phyloP scores from a whole-genome alignment of 2,888 invertebrate genomes.

The Drosophila ezoana region DNA sequence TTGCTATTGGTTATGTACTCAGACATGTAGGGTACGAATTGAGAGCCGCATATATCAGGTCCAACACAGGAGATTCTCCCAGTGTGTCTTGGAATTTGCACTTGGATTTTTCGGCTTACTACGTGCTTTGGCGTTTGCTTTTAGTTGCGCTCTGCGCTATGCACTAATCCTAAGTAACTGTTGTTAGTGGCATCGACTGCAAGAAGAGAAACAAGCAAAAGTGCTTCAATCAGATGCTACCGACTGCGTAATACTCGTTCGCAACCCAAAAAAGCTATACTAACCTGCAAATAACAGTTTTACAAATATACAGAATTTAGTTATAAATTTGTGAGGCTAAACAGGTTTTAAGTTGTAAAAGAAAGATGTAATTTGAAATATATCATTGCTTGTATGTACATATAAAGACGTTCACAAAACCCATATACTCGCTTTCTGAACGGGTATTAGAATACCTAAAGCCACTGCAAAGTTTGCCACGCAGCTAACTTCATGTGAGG shows the following conservation, averaged over 20 bases:
- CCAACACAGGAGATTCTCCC: constrained; percentile 17
- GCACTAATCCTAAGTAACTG: constrained; percentile 74
- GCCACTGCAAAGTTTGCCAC: constrained; percentile 35
- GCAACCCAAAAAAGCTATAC: no score
- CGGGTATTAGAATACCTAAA: constrained; percentile 13
- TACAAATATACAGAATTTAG: no score
- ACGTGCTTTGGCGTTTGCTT: constrained; percentile 76
- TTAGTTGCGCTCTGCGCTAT: constrained; percentile 62
- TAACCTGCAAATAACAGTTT: no score
- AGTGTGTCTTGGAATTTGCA: constrained; percentile 53
- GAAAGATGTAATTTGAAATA: no score
- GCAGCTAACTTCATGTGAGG: constrained; percentile 35
- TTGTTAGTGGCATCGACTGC: constrained; percentile 58
- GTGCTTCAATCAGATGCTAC: no score
- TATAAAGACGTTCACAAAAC: no score
- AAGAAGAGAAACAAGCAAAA: constrained; percentile 5
- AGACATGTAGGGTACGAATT: constrained; percentile 52
- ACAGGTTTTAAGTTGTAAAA: no score
- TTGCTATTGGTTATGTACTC: constrained; percentile 67
- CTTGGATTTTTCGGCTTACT: constrained; percentile 71
- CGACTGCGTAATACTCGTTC: no score
- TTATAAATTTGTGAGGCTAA: no score
- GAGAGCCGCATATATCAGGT: constrained; percentile 51
- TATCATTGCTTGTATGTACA: no score
- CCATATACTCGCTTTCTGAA: no score